Conservation (phyloP, 2,888 invertebrate genomes). For the Gerris lacustris region DNA sequence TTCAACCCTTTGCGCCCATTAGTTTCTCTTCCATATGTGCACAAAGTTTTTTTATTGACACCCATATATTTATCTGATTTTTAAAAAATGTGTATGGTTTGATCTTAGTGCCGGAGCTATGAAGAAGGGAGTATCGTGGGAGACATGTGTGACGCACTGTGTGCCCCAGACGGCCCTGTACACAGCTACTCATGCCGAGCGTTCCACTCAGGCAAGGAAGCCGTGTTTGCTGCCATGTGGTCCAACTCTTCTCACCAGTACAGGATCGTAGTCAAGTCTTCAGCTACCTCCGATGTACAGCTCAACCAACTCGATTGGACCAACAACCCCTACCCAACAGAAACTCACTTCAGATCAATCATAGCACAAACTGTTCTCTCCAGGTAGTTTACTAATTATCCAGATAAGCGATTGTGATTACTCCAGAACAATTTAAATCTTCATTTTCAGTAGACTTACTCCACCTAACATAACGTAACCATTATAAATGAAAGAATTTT, state of each 20-base stretch:
- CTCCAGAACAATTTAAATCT: too few relatives aligned
- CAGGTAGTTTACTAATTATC: conserved; percentile 31
- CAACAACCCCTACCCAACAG: conserved; percentile 26
- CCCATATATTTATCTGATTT: neutral
- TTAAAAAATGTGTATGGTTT: too few relatives aligned
- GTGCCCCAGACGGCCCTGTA: conserved; percentile 41
- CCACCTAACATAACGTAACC: too few relatives aligned
- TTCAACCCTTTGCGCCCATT: neutral
- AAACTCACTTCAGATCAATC: conserved; percentile 23
- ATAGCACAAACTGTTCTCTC: conserved; percentile 22
- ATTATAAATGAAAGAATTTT: too few relatives aligned
- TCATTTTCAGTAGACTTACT: too few relatives aligned
- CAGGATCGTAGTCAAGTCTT: conserved; percentile 47
- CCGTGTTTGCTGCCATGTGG: conserved; percentile 49
- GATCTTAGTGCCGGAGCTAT: conserved; percentile 33
- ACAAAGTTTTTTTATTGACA: neutral
- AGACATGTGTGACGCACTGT: conserved; percentile 50
- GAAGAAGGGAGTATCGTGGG: conserved; percentile 45
- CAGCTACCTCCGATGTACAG: conserved; percentile 29
- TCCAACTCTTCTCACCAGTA: conserved; percentile 37
- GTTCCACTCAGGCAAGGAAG: conserved; percentile 48
- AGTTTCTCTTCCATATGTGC: neutral
- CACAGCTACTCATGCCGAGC: conserved; percentile 48
- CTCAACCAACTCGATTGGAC: conserved; percentile 24
- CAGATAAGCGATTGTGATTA: too few relatives aligned